Evolutionary conservation across 2,113 vertebrate genomes (phyloP).

Genomic region (Amphiprion percula): DNA sequence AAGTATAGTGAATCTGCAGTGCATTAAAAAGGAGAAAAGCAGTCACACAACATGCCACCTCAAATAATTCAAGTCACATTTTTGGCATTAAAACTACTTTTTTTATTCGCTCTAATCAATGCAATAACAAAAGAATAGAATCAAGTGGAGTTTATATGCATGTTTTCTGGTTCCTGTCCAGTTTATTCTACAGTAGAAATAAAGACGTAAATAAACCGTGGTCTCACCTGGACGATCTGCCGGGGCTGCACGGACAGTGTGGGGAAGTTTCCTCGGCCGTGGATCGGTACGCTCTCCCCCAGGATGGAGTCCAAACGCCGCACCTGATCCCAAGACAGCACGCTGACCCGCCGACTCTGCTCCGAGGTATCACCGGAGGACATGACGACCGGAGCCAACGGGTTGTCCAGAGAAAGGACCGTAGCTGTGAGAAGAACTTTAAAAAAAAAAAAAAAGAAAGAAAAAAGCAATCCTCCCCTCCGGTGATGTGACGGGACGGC

Average conservation of each 20-base stretch:
- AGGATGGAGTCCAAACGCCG: slow-evolving; percentile 92
- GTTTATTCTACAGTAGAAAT: slow-evolving; percentile 1
- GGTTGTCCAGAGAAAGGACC: slow-evolving; percentile 17
- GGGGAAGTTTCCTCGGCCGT: slow-evolving; percentile 96
- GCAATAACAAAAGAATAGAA: too few relatives aligned
- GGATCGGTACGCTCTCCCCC: slow-evolving; percentile 92
- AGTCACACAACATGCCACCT: too few relatives aligned
- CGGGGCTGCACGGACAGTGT: slow-evolving; percentile 92
- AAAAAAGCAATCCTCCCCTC: slow-evolving; percentile 6
- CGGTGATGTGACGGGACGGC: not conserved
- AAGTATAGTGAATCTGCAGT: too few relatives aligned
- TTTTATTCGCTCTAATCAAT: too few relatives aligned
- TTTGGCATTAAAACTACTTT: too few relatives aligned
- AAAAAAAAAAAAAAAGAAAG: too few relatives aligned
- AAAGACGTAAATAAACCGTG: not conserved
- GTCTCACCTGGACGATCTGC: slow-evolving; percentile 91
- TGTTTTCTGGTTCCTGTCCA: not conserved
- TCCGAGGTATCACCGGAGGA: slow-evolving; percentile 79
- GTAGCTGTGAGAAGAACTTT: not conserved
- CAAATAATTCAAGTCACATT: too few relatives aligned
- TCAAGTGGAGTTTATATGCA: too few relatives aligned
- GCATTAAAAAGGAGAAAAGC: too few relatives aligned
- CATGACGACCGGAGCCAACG: slow-evolving; percentile 69
- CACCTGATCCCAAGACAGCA: slow-evolving; percentile 93
- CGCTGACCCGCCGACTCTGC: slow-evolving; percentile 87